Evolutionary conservation across 2,113 vertebrate genomes (phyloP), one percentile per base, ranked within the genome.

Genomic region (Lepus europaeus): DNA sequence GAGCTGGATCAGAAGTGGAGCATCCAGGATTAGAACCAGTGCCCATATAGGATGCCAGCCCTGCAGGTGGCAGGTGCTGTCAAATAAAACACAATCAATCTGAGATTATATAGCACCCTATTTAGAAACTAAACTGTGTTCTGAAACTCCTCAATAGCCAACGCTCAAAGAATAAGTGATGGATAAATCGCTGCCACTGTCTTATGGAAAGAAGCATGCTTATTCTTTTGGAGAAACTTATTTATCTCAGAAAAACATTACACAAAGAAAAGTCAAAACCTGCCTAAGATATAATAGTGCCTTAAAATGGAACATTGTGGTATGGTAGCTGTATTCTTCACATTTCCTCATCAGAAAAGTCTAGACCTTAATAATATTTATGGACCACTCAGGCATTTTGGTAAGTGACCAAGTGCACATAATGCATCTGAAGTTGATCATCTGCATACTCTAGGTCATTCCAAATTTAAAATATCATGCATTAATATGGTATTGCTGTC

Each of bases 121-220:
- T 45, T 64, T n/a, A 12, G 53, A 87, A 76, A 68, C 14, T 49
- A 33, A 86, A 82, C 77, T 93, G 56, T 90, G 49, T 82, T 72
- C 69, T 78, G 17, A 49, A 80, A 56, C 6, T 72, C 4, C 8
- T 53, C 39, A 6, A 27, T 25, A 63, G 36, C 61, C 64, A 74
- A 74, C 69, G 3, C 22, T 84, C 8, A 89, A 45, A 85, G 45
- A 89, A 94, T 56, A 88, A 69, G 64, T 11, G 6, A 51, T 61
- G 36, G 39, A 6, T 25, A 78, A 72, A 87, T 78, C 51, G 19
- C 61, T 68, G n/a, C 31, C 80, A 80, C 53, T 6, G 3, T 63
- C 59, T 61, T 63, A 25, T 64, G 45, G 79, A 92, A 92, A 51
- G 66, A 85, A 85, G 16, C 16, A 56, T 63, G 73, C 23, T 39